These are phyloP conservation scores for Drosophila rufa DNA, from an alignment of 1,140 invertebrate genomes.

Conservation along the genomic window DNA sequence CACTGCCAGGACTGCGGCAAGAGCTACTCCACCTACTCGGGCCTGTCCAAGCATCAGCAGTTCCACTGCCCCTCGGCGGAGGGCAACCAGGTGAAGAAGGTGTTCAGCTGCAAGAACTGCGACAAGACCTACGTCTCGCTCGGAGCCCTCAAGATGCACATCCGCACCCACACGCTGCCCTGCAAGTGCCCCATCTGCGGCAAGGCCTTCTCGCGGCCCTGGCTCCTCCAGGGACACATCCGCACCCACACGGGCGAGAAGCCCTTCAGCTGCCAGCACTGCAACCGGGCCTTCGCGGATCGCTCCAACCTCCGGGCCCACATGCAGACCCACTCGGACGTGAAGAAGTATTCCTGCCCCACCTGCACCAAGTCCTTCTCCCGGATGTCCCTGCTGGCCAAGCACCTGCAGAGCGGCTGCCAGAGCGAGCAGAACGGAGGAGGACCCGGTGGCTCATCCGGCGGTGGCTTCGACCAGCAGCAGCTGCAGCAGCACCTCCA, in stretches of 20 bases:
- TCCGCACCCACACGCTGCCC: constrained; percentile 98
- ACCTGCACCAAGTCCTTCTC: constrained; percentile 98
- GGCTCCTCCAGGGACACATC: constrained; percentile 98
- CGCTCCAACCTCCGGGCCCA: constrained; percentile 98
- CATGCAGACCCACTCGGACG: constrained; percentile 98
- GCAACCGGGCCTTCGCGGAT: constrained; percentile 98
- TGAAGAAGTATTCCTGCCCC: constrained; percentile 98
- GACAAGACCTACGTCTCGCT: constrained; percentile 97
- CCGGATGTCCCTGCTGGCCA: constrained; percentile 96
- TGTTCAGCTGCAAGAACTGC: constrained; percentile 98
- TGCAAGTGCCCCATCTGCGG: constrained; percentile 98
- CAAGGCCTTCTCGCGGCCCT: constrained; percentile 98
- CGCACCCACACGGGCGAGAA: constrained; percentile 98
- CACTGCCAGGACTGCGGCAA: constrained; percentile 97
- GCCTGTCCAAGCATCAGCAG: constrained; percentile 97
- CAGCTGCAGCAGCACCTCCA: constrained; percentile 74
- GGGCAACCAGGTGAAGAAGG: constrained; percentile 94
- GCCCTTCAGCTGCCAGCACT: constrained; percentile 97
- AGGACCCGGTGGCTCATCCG: background rate
- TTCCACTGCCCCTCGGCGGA: constrained; percentile 96
- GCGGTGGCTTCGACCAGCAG: constrained; percentile 63
- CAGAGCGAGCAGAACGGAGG: constrained; percentile 64
- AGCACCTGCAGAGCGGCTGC: constrained; percentile 96
- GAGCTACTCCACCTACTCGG: constrained; percentile 98
- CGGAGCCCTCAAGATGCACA: constrained; percentile 99